Evolutionary conservation across 2,113 vertebrate genomes (phyloP).

Genomic region (Muntiacus reevesi): DNA sequence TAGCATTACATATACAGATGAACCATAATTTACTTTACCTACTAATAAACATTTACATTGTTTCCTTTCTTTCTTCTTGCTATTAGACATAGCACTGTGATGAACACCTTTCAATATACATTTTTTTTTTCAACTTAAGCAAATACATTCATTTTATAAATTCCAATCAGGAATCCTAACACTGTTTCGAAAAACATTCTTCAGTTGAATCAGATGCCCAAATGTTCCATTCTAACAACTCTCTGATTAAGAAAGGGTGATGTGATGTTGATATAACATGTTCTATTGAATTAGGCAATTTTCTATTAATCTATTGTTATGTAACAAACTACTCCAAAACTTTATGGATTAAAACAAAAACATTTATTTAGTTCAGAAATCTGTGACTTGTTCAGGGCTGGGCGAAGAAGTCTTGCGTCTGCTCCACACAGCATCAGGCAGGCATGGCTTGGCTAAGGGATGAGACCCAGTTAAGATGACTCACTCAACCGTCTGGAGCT

Average conservation of each 20-base stretch:
- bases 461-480: not conserved
- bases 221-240: not conserved
- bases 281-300: not conserved
- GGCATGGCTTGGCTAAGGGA: not conserved
- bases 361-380: not conserved
- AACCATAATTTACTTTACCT: not conserved
- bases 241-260: not conserved
- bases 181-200: not conserved
- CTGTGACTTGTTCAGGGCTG: not conserved
- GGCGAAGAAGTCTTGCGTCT: not conserved
- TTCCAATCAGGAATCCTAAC: not conserved
- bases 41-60: not conserved
- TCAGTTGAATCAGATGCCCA: not conserved
- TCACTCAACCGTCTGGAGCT: not conserved
- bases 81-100: not conserved
- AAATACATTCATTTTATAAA: not conserved
- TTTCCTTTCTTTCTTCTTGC: not conserved
- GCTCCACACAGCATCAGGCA: not conserved
- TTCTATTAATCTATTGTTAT: not conserved
- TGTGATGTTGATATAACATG: not conserved
- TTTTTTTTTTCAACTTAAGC: not conserved
- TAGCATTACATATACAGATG: not conserved
- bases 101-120: not conserved
- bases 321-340: not conserved
- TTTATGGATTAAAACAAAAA: not conserved